phyloP scores from a whole-genome alignment of 2,797 vertebrate genomes.

The Thripadectes ignobilis region DNA sequence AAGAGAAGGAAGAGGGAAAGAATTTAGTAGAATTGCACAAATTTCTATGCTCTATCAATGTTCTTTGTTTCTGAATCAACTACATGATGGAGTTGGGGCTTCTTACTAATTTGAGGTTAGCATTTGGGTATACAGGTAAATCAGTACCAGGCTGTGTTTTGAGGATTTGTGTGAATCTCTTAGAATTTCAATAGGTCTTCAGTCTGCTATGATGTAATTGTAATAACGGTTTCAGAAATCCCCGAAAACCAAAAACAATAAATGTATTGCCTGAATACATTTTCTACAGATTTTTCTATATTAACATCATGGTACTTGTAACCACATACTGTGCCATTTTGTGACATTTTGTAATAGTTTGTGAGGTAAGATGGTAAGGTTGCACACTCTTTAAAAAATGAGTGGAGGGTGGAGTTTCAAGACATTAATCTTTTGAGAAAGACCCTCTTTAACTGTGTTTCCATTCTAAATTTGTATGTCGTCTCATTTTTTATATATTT shows the following conservation, averaged over 20 bases:
- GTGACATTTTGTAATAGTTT: neutral
- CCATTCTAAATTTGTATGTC: neutral
- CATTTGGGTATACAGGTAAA: neutral
- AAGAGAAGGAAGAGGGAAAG: neutral
- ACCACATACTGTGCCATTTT: neutral
- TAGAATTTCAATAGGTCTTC: neutral
- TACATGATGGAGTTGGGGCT: neutral
- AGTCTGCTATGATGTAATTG: neutral
- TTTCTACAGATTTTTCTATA: neutral
- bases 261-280: neutral
- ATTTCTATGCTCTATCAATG: neutral
- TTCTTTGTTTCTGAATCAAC: neutral
- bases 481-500: neutral
- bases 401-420: neutral
- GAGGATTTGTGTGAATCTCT: neutral
- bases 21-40: neutral
- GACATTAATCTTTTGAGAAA: neutral
- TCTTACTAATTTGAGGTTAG: neutral
- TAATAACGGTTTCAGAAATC: neutral
- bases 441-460: neutral
- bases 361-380: accelerated
- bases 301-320: neutral
- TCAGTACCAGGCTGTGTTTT: neutral
- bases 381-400: neutral
- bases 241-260: too few species aligned